These are phyloP conservation scores for Clepsis dumicolana DNA, from an alignment of 2,888 invertebrate species.

Conservation along the genomic window DNA sequence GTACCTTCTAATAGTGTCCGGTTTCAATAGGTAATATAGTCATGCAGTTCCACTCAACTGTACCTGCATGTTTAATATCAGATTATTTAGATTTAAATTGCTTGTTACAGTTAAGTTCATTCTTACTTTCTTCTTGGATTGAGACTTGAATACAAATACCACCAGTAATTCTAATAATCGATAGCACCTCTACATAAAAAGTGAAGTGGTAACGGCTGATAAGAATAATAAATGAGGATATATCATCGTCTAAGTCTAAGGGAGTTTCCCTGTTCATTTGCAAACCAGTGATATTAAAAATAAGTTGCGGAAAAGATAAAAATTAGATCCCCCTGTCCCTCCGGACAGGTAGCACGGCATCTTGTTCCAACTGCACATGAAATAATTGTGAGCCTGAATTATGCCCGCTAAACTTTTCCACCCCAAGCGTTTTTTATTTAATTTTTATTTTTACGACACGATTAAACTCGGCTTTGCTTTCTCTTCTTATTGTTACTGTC, in stretches of 20 bases:
- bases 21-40: neutral
- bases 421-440: conserved; percentile 84
- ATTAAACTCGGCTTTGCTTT: conserved; percentile 85
- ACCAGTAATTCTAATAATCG: neutral
- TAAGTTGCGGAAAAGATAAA: conserved; percentile 40
- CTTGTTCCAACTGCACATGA: conserved; percentile 66
- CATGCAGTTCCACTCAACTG: conserved; percentile 47
- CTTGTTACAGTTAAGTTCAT: conserved; percentile 45
- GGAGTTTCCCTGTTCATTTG: conserved; percentile 27
- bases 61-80: conserved; percentile 49
- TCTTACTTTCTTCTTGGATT: conserved; percentile 25
- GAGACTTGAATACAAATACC: conserved; percentile 15
- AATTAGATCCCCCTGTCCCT: conserved; percentile 52
- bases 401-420: conserved; percentile 79
- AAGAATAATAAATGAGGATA: conserved; percentile 29
- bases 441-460: conserved; percentile 86
- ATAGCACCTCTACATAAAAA: neutral
- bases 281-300: conserved; percentile 39
- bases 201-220: neutral
- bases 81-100: conserved; percentile 51
- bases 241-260: conserved; percentile 26
- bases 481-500: conserved; percentile 84
- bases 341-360: conserved; percentile 72
- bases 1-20: neutral
- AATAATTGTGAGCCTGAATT: conserved; percentile 80